Percentiles rank a stretch among this genome's conserved stretches.
Conservation (phyloP, 2,888 invertebrate species). For the Habrosyne pyritoides region DNA sequence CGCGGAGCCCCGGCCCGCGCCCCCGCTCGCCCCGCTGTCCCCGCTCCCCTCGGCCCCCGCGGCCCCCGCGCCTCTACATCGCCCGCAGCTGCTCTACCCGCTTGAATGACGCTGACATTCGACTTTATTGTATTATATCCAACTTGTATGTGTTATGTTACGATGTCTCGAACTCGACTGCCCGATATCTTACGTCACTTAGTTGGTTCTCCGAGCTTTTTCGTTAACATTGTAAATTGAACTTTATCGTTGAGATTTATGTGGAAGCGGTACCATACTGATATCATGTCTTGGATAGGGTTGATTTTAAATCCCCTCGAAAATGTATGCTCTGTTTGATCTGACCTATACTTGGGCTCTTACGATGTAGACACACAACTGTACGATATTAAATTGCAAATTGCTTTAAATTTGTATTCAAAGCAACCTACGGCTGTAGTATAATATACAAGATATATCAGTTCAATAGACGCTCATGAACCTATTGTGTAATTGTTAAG, state of each 20-base stretch:
- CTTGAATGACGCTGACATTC: conserved; percentile 30
- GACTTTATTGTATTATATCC: neutral
- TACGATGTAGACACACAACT: neutral
- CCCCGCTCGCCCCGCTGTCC: conserved; percentile 23
- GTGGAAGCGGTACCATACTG: neutral
- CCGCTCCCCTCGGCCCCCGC: conserved; percentile 18
- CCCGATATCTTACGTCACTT: neutral
- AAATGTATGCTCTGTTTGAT: neutral
- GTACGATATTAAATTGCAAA: too few relatives aligned
- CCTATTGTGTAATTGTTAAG: neutral
- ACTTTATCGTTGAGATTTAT: neutral
- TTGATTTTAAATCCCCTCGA: neutral
- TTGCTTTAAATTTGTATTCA: too few relatives aligned
- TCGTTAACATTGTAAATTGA: neutral
- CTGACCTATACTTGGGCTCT: neutral
- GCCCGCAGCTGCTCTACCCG: conserved; percentile 38
- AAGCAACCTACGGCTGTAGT: neutral
- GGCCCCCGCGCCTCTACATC: conserved; percentile 16
- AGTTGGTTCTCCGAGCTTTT: neutral
- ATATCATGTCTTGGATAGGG: neutral
- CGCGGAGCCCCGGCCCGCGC: conserved; percentile 77
- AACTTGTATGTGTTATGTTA: neutral
- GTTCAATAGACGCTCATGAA: neutral
- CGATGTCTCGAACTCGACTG: neutral
- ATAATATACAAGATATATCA: neutral